A percentile compares a stretch with the other conserved stretches of the same genome.
Conservation (phyloP, 2,888 invertebrate genomes). For the Dasypolia templi region DNA sequence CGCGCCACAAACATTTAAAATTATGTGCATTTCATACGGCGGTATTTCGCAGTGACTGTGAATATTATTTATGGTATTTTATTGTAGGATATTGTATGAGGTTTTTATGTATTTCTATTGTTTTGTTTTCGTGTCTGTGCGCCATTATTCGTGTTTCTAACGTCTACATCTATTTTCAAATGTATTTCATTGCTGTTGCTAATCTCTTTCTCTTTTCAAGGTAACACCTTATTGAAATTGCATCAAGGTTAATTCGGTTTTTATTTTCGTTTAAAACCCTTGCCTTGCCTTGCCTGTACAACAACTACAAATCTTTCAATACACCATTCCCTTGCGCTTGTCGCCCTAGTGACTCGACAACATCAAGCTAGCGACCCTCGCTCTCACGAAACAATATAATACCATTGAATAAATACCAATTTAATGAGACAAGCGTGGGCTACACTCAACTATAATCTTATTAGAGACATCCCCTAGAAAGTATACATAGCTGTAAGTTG, state of each 20-base stretch:
- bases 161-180: conserved; percentile 14
- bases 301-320: conserved; percentile 20
- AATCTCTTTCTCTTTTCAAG: conserved; percentile 31
- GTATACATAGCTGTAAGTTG: conserved; percentile 44
- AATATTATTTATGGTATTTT: conserved; percentile 40
- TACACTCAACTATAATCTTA: conserved; percentile 42
- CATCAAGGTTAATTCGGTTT: conserved; percentile 8
- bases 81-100: conserved; percentile 17
- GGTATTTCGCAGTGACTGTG: conserved; percentile 34
- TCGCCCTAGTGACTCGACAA: conserved; percentile 18
- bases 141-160: conserved; percentile 9
- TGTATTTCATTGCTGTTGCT: conserved; percentile 29
- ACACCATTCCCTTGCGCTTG: neutral
- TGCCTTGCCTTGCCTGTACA: neutral
- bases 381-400: conserved; percentile 23
- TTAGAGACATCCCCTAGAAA: conserved; percentile 47
- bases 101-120: conserved; percentile 18
- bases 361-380: conserved; percentile 40
- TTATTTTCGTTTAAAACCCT: conserved; percentile 8
- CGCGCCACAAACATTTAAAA: conserved; percentile 57
- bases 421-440: conserved; percentile 35
- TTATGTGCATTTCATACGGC: conserved; percentile 55
- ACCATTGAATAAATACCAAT: no score
- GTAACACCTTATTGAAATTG: conserved; percentile 19
- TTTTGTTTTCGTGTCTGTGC: conserved; percentile 26